Evolutionary conservation across 2,888 invertebrate species (phyloP), one percentile per base, ranked within the genome.

Genomic region (Bruchidius siliquastri): DNA sequence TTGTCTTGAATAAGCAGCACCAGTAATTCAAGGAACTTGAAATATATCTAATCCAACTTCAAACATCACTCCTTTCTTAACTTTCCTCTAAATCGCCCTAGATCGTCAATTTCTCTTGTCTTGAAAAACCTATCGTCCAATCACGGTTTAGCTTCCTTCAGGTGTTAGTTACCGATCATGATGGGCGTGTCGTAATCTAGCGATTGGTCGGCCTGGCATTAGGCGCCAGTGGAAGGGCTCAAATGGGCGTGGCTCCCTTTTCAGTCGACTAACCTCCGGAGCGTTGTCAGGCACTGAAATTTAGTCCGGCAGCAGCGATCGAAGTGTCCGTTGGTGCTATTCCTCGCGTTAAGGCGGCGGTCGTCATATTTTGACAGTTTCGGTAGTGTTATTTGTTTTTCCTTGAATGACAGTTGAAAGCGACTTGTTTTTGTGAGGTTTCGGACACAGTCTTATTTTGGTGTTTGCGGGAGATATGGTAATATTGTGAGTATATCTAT

Each of bases 391-490:
- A 8, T 49, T 13, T 18, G 49, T 8, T 49, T 13, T 49, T 8
- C 18, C 26, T 26, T 49, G 49, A 49, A 49, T 49, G 49, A 49
- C 49, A 49, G 18, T 49, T 13, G 49, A 13, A 49, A 13, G 18
- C 13, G 49, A 18, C 1, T 49, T 8, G 49, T 49, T 49, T 8
- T 49, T 49, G 49, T 49, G 73, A 71, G 32, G 68, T 71, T 69
- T 68, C 20, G 68, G 68, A 68, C 20, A 49, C 49, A 49, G 69
- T 69, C 69, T 68, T 21, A 69, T 20, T 68, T 71, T 69, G 70
- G 71, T 66, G n/a, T 67, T 71, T 74, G 72, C 68, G 76, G 82
- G 82, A 86, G 86, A 86, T 85, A 86, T 86, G 86, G 86, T 86
- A 80, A 86, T 86, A 82, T 77, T 86, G 86, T 86, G 84, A 86